These are phyloP conservation scores for Stegophylla sp. DNA, from an alignment of 2,888 invertebrate genomes.

Conservation along the genomic window DNA sequence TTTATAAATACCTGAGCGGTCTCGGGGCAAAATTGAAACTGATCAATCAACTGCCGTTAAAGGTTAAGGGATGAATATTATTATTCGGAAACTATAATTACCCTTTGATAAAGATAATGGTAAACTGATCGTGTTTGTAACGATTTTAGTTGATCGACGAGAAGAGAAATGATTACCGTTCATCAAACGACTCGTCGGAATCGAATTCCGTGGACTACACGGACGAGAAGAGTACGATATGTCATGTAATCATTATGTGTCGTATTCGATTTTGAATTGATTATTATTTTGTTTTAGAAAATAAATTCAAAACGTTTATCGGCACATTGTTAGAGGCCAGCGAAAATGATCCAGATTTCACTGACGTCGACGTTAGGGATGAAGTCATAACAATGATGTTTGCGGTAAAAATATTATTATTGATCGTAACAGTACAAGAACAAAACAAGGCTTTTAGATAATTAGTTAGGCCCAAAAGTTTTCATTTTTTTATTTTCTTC, in stretches of 20 bases:
- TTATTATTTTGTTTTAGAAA: conserved; percentile 41
- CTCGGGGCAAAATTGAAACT: background rate
- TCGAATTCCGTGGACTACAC: background rate
- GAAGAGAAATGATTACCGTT: conserved; percentile 6
- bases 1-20: conserved; percentile 52
- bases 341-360: conserved; percentile 60
- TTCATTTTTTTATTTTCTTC: too few species aligned
- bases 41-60: conserved; percentile 28
- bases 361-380: conserved; percentile 60
- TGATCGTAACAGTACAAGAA: background rate
- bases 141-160: conserved; percentile 30
- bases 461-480: too few species aligned
- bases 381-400: conserved; percentile 62
- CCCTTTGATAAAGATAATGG: background rate
- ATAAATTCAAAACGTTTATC: conserved; percentile 59
- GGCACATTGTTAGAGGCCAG: conserved; percentile 60
- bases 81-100: background rate
- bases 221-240: conserved; percentile 6
- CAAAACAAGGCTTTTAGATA: too few species aligned
- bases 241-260: background rate
- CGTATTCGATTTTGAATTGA: background rate
- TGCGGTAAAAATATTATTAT: conserved; percentile 60
- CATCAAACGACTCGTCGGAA: background rate
- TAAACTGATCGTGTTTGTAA: background rate
- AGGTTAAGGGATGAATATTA: conserved; percentile 7